These are phyloP conservation scores for Drosophila nigromelanica DNA, from an alignment of 1,140 invertebrate species.

Conservation along the genomic window DNA sequence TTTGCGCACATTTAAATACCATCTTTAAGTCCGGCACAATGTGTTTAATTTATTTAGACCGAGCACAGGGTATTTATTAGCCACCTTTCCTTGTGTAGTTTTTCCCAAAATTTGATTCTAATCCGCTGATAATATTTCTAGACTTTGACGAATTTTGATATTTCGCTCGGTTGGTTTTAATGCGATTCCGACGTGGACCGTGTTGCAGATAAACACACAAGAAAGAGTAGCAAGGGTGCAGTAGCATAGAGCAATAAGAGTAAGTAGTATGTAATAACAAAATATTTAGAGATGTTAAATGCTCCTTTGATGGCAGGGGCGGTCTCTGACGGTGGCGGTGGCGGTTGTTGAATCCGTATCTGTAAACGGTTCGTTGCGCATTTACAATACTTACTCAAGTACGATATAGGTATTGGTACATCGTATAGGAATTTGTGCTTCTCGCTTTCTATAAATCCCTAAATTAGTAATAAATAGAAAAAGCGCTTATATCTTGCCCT, in stretches of 20 bases:
- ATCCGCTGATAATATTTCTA: slow-evolving; percentile 69
- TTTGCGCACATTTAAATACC: too few relatives aligned
- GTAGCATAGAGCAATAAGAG: background rate
- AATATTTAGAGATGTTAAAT: slow-evolving; percentile 47
- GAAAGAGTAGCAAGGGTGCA: background rate
- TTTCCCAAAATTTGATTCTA: slow-evolving; percentile 62
- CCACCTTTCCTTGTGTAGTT: slow-evolving; percentile 1
- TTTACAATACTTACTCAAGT: background rate
- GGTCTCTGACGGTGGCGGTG: too few relatives aligned
- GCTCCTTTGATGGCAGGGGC: slow-evolving; percentile 6
- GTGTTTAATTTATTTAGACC: background rate
- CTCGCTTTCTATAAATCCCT: too few relatives aligned
- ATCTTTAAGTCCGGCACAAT: too few relatives aligned
- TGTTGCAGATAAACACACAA: slow-evolving; percentile 6
- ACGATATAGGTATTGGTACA: background rate
- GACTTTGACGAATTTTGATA: slow-evolving; percentile 55
- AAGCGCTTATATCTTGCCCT: too few relatives aligned
- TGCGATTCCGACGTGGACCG: slow-evolving; percentile 49
- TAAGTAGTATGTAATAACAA: slow-evolving; percentile 38
- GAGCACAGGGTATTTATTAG: background rate
- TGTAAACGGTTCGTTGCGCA: slow-evolving; percentile 25
- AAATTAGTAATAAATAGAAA: too few relatives aligned
- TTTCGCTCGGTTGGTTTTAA: slow-evolving; percentile 65
- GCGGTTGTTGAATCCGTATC: slow-evolving; percentile 8
- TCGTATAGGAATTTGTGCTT: background rate